These are phyloP conservation scores for Dorcus hopei DNA, from an alignment of 2,888 invertebrate species.

Conservation along the genomic window DNA sequence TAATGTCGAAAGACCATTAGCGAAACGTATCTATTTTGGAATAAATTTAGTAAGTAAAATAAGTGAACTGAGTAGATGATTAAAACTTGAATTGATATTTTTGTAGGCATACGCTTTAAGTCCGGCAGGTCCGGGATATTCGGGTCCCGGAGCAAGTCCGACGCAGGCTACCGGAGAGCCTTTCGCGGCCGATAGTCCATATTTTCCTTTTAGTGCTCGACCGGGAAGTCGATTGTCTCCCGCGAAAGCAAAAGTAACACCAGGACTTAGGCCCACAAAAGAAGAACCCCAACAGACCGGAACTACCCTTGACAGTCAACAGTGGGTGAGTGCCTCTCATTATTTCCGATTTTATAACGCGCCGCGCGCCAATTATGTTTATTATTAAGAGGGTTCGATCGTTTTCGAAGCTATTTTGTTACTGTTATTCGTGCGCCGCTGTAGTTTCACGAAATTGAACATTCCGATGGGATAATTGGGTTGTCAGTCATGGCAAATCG, in stretches of 20 bases:
- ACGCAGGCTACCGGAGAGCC: slow-evolving; percentile 56
- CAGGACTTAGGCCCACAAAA: slow-evolving; percentile 38
- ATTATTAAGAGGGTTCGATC: not conserved
- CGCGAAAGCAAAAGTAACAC: slow-evolving; percentile 44
- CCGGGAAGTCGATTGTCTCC: slow-evolving; percentile 50
- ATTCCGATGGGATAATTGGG: slow-evolving; percentile 42
- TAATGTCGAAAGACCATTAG: too few species aligned
- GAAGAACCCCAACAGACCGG: slow-evolving; percentile 41
- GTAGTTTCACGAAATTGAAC: slow-evolving; percentile 25
- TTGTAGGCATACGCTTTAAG: slow-evolving; percentile 49
- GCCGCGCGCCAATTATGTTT: not conserved
- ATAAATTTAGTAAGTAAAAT: too few species aligned
- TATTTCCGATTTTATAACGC: not conserved
- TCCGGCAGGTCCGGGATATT: slow-evolving; percentile 48
- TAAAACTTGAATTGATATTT: slow-evolving; percentile 12
- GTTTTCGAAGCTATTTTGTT: slow-evolving; percentile 13
- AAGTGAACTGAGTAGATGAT: too few species aligned
- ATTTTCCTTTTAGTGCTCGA: slow-evolving; percentile 64
- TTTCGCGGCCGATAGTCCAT: slow-evolving; percentile 60
- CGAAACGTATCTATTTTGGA: too few species aligned
- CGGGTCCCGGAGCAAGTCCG: slow-evolving; percentile 47
- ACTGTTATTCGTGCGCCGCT: slow-evolving; percentile 18
- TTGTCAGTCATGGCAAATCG: slow-evolving; percentile 47
- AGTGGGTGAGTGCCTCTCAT: slow-evolving; percentile 39
- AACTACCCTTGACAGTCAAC: slow-evolving; percentile 43